Evolutionary conservation across 2,888 invertebrate species (phyloP).

Genomic region (Dolichomitus sp.): DNA sequence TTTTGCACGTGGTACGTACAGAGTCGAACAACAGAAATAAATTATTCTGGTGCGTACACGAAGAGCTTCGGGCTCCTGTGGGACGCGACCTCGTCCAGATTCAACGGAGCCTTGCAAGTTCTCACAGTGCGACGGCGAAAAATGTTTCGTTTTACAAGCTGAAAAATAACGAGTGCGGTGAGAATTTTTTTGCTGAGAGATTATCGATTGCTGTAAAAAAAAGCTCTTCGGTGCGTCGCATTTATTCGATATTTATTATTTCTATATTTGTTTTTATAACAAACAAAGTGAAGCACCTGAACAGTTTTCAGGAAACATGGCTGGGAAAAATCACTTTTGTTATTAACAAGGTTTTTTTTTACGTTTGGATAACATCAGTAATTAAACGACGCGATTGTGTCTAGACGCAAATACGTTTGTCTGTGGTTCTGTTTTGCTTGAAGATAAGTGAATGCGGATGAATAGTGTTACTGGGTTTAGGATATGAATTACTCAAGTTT

Average conservation of each 20-base stretch:
- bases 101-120: slow-evolving; percentile 40
- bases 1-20: neutral
- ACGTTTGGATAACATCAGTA: neutral
- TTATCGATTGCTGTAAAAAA: neutral
- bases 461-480: slow-evolving; percentile 1
- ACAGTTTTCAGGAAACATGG: neutral
- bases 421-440: neutral
- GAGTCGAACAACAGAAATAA: slow-evolving; percentile 51
- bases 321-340: neutral
- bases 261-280: neutral
- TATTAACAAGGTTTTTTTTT: neutral
- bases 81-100: slow-evolving; percentile 47
- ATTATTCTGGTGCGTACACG: slow-evolving; percentile 58
- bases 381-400: neutral
- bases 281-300: neutral
- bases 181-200: neutral
- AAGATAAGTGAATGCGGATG: neutral
- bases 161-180: slow-evolving; percentile 44
- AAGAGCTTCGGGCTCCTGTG: slow-evolving; percentile 38
- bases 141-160: slow-evolving; percentile 32
- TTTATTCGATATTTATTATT: neutral
- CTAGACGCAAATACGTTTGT: neutral
- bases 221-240: neutral
- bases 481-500: slow-evolving; percentile 12
- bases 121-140: slow-evolving; percentile 41